Evolutionary conservation across 2,888 invertebrate species (phyloP), one percentile per base, ranked within the genome.

Genomic region (Nemapogon koenigi): DNA sequence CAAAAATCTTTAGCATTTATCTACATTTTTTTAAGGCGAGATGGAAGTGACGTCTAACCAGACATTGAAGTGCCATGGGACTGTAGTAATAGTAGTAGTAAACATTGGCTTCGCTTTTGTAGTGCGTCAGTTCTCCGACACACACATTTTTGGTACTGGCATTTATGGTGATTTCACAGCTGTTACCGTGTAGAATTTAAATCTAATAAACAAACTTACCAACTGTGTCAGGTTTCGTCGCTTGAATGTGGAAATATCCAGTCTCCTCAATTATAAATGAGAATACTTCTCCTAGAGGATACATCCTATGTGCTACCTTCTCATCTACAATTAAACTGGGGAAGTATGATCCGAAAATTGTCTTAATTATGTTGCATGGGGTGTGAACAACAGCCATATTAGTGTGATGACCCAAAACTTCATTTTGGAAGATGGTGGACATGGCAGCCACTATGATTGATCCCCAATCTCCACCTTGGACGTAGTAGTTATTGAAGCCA

Each of bases 391-490:
- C 0, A 8, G 57, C 41, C 49, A 62, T 49, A 38, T 70, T 71
- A 4, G 50, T 55, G 28, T 71, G 70, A 22, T 65, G 57, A 0
- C 81, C 82, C 4, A 83, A 53, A 1, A 84, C 64, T 27, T 83
- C 79, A 3, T 40, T 68, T 0, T 89, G 88, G 54, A 81, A 90
- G 7, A 87, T 51, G 1, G 81, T 72, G 0, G 88, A 82, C 59
- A 94, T 73, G n/a, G 72, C 53, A 0, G 80, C 60, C 0, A 81
- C 84, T 28, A 92, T 82, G 0, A 80, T 4, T 0, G 87, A 68
- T 0, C 94, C 95, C 91, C 91, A 93, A 57, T 94, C 94, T 0
- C 92, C 91, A 0, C 89, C 90, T 52, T 91, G 90, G 1, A 83
- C 62, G 50, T 86, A 87, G 58, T 81, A 91, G 49, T 81, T 75